Evolutionary conservation across 2,113 vertebrate genomes (phyloP).

Genomic region (Gopherus flavomarginatus): DNA sequence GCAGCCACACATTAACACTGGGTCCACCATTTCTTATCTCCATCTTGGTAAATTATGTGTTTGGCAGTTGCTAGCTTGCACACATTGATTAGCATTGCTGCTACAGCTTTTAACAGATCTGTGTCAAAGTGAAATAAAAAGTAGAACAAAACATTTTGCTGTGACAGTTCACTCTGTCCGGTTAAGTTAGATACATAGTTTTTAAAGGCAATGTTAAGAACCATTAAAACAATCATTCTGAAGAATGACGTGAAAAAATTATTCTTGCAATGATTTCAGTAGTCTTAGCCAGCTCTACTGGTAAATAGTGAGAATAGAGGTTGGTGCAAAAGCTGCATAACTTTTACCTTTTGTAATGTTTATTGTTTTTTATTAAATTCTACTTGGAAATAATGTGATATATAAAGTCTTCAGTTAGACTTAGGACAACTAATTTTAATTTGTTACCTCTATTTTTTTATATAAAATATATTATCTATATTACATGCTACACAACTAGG

Average conservation of each 20-base stretch:
- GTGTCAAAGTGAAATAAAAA: slow-evolving; percentile 60
- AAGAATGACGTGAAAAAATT: not conserved
- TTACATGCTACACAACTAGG: not conserved
- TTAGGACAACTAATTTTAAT: not conserved
- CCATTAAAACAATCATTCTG: not conserved
- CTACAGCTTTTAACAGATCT: slow-evolving; percentile 48
- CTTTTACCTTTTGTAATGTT: not conserved
- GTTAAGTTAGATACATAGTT: slow-evolving; percentile 15
- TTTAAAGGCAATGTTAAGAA: slow-evolving; percentile 43
- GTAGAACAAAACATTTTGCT: slow-evolving; percentile 7
- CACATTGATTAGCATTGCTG: slow-evolving; percentile 51
- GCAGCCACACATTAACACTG: slow-evolving; percentile 25
- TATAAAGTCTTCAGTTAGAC: not conserved
- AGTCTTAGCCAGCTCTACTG: not conserved
- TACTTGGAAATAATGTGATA: not conserved
- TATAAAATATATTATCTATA: not conserved
- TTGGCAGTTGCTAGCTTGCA: slow-evolving; percentile 16
- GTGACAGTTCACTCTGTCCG: slow-evolving; percentile 34
- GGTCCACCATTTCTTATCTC: slow-evolving; percentile 40
- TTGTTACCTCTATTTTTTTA: not conserved
- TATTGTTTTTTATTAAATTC: not conserved
- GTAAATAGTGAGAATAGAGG: not conserved
- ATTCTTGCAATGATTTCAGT: not conserved
- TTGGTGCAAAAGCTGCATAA: not conserved
- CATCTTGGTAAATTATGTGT: slow-evolving; percentile 43